Evolutionary conservation across 2,888 invertebrate genomes (phyloP), one percentile per base, ranked within the genome.

Genomic region (Thymelicus acteon): DNA sequence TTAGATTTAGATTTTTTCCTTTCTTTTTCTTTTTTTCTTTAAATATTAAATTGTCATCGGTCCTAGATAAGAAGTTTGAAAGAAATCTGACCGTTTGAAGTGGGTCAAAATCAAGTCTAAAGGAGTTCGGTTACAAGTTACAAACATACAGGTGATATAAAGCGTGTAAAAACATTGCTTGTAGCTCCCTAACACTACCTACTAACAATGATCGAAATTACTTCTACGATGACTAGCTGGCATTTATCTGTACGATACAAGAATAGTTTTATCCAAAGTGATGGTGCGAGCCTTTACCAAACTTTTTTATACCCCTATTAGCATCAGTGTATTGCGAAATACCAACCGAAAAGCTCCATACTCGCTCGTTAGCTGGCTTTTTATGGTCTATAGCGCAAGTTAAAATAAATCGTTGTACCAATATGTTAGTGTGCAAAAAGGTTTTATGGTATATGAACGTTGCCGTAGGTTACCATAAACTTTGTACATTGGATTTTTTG

Each of bases 271-370:
- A 47, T 52, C 66, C 52, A 52, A 40, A 65, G 64, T 54, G 44
- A 54, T n/a, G 66, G 44, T 31, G 31, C 31, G 15, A 58, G 69
- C 44, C 47, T 68, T 69, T 58, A 58, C 58, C 47, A 39, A 63
- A 69, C 48, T 63, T 69, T 69, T 69, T 69, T 63, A 69, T 63
- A 63, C 24, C 19, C 63, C 48, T 40, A 69, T 69, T 69, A 62
- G 47, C 47, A 57, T 68, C 68, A 13, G 62, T 37, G 61, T 69
- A 63, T 69, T 58, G 69, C 69, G 31, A 58, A 69, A 69, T 63
- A 63, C 39, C 63, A 40, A 63, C 69, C 69, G 48, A 69, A 69
- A 69, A 63, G 69, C 63, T 69, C 68, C 58, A 69, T 69, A 48
- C 48, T 13, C 31, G 62, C 62, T 68, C 68, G 68, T 68, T 68